Base-by-base conservation (phyloP, 2,797 vertebrate species). In the Bradypus variegatus region DNA sequence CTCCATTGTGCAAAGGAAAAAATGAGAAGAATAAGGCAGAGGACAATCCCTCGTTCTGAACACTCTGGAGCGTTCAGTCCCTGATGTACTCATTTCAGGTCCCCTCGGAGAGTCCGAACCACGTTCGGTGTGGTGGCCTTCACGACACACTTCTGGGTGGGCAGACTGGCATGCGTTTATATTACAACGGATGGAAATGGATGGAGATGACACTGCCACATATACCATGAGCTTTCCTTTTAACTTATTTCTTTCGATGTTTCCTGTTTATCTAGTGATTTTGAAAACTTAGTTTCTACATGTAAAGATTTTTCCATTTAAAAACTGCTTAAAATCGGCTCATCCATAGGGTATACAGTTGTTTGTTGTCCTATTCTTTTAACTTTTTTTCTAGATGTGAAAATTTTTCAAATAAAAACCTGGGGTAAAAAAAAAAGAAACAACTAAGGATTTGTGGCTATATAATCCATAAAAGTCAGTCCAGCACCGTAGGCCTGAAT, bases 201-300 rank as follows among this genome's bases (percentile, higher is more conserved):
- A 45, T 45, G 41, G 41, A 45, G 55, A n/a, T 19, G 19, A 1
- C 36, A 60, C 53, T 50, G 65, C 67, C n/a, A 93, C 31, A 14
- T 1, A 33, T 53, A 73, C 64, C 55, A 87, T 19, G 29, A 31
- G 15, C 8, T 82, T 75, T 84, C 84, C 65, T 50, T 62, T n/a
- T 82, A 90, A 53, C 48, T 78, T 27, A n/a, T 81, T 87, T 81
- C 73, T 82, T 80, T 36, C 69, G 45, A 5, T n/a, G 60, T 69
- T 86, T 81, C 38, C 38, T 67, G 12, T 72, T 86, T 76, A 78
- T 33, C 58, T 65, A 25, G 23, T 15, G 50, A 88, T 79, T 62
- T 45, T 15, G 31, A 36, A 76, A 29, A 11, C 0, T 0, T 23
- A 14, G 9, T 58, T 77, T 86, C 41, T 65, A n/a, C 5, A 21